Base-by-base conservation (phyloP, 2,113 vertebrate species). In the Chaetodon auriga region DNA sequence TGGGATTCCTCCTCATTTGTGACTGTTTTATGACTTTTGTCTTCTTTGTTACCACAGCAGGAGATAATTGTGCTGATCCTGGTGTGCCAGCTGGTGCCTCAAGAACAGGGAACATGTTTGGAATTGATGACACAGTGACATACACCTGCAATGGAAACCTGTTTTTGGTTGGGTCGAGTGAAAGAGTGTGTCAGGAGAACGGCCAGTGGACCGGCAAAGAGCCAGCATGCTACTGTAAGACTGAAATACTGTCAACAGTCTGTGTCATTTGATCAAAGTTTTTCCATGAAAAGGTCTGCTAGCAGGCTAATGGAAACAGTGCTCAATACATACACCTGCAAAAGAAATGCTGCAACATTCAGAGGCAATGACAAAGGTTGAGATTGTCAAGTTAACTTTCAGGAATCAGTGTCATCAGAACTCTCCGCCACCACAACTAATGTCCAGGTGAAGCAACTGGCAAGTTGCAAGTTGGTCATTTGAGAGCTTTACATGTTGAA, bases 211-310 rank as follows among this genome's bases (percentile, higher is more conserved):
- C 92, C 0, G 95, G 94, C 6, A 75, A 1, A 21, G 95, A 95
- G 68, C 95, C 95, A 0, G 77, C 82, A n/a, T 96, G 95, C 77
- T 96, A 95, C 70, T 94, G 95, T 96, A 84, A 95, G 94, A 84
- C 4, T 15, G 3, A 66, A 53, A 38, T 41, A 14, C 53, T 48
- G 45, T 15, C 3, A 3, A 30, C 30, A 30, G 30, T 30, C 1
- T 30, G n/a, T n/a, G n/a, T n/a, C n/a, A n/a, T n/a, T n/a, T n/a
- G n/a, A n/a, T n/a, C n/a, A n/a, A 30, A 30, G 30, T 30, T 30
- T 30, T 30, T 30, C 30, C 30, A 30, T 30, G 30, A 30, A 30
- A 30, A 30, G 30, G 30, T 30, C 30, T 30, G 30, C 30, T 30
- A 3, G 30, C 30, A 30, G 30, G 3, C 30, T 30, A 30, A 30